These are phyloP conservation scores for Plebejus melissa DNA, from an alignment of 2,888 invertebrate species.

Conservation along the genomic window DNA sequence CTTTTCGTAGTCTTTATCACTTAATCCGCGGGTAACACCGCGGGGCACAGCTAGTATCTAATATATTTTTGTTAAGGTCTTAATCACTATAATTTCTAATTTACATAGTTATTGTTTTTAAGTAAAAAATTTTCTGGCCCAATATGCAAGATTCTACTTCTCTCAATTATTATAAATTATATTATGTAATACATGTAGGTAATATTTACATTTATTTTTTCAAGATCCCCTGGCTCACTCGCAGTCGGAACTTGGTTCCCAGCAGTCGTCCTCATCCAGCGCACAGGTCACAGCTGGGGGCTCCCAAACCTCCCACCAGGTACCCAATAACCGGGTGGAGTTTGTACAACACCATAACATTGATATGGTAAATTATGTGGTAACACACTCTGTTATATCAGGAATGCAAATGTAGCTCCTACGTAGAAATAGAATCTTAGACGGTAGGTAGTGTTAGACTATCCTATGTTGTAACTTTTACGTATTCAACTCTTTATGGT, in stretches of 20 bases:
- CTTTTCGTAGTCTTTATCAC: no score
- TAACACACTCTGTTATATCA: conserved; percentile 61
- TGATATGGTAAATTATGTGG: conserved; percentile 76
- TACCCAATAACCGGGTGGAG: conserved; percentile 77
- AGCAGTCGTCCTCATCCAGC: conserved; percentile 7
- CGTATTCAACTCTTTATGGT: neutral
- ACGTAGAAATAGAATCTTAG: conserved; percentile 42
- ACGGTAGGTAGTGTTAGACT: neutral
- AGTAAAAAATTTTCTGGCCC: neutral
- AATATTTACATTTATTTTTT: conserved; percentile 32
- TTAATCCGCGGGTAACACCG: no score
- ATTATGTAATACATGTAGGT: neutral
- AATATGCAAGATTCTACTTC: no score
- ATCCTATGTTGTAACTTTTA: neutral
- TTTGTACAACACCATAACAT: conserved; percentile 78
- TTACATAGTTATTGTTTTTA: no score
- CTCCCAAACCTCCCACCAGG: conserved; percentile 66
- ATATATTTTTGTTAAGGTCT: no score
- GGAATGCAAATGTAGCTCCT: conserved; percentile 63
- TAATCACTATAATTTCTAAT: no score
- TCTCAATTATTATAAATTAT: no score
- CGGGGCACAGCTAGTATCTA: no score
- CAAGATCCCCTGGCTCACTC: conserved; percentile 69
- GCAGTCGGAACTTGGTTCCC: conserved; percentile 40
- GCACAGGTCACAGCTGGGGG: conserved; percentile 49